Percentiles rank a stretch among this genome's conserved stretches.
These are phyloP conservation scores for Phyllotis vaccarum DNA, from an alignment of 2,797 vertebrate genomes.

Conservation along the genomic window DNA sequence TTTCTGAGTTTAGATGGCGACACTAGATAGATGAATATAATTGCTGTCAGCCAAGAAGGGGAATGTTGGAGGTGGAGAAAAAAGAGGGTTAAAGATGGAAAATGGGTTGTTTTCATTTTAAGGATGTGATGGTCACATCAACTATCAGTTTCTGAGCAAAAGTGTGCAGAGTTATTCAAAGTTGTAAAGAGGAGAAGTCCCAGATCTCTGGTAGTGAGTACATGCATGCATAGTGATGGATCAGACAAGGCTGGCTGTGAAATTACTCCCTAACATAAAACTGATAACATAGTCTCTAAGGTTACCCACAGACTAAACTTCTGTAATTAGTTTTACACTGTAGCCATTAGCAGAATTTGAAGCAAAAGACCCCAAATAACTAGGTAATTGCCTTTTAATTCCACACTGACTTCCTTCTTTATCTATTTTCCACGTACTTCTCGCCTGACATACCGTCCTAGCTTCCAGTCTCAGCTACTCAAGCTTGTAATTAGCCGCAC, in stretches of 20 bases:
- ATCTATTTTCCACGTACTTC: conserved; percentile 20
- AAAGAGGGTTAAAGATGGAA: neutral
- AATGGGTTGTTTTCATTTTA: neutral
- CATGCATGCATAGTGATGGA: neutral
- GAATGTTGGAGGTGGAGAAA: neutral
- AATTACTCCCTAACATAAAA: conserved; percentile 13
- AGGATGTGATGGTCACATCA: neutral
- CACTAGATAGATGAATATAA: neutral
- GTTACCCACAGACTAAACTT: conserved; percentile 41
- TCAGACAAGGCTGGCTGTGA: neutral
- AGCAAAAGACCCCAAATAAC: neutral
- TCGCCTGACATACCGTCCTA: neutral
- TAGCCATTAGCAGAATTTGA: conserved; percentile 26
- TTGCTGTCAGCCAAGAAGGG: neutral
- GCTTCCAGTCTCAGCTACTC: conserved; percentile 52
- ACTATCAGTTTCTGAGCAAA: neutral
- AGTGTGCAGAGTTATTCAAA: neutral
- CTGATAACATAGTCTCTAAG: conserved; percentile 13
- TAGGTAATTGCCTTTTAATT: conserved; percentile 69
- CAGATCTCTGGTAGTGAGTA: neutral
- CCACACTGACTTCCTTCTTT: conserved; percentile 61
- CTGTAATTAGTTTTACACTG: conserved; percentile 49
- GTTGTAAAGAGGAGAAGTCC: neutral
- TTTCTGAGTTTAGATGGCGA: neutral
- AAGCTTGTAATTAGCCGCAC: conserved; percentile 75